Percentiles rank a stretch among this genome's conserved stretches.
Conservation (phyloP, 2,113 vertebrate genomes). For the Butorides virescens region DNA sequence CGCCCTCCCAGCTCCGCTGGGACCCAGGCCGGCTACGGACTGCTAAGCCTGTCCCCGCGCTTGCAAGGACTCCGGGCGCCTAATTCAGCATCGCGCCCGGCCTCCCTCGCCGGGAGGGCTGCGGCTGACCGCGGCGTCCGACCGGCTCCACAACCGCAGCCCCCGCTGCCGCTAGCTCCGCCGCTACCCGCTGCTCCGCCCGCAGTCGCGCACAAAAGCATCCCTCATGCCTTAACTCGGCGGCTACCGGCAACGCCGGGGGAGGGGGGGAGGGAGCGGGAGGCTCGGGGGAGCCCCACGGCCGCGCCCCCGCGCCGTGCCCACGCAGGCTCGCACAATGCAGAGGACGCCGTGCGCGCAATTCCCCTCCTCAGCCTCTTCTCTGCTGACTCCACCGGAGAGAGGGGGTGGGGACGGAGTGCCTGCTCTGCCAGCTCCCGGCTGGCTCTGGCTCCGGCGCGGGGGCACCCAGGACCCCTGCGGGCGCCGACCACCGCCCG, state of each 20-base stretch:
- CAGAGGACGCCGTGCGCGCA: not conserved
- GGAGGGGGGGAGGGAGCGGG: not conserved
- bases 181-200: not conserved
- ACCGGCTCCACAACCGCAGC: not conserved
- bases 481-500: not conserved
- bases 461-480: too few species aligned
- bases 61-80: not conserved
- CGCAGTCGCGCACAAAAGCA: conserved; percentile 24
- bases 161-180: not conserved
- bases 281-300: not conserved
- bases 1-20: not conserved
- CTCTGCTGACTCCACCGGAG: not conserved
- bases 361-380: not conserved
- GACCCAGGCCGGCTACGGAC: not conserved
- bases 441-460: not conserved
- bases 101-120: not conserved
- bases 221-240: not conserved
- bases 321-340: not conserved
- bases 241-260: not conserved
- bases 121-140: not conserved
- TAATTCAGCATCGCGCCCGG: conserved; percentile 10
- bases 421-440: not conserved
- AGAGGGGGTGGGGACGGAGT: not conserved
- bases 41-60: not conserved
- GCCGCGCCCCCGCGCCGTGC: conserved; percentile 1